These are phyloP conservation scores for Abrostola triplasia DNA, from an alignment of 2,888 invertebrate species.

Conservation along the genomic window DNA sequence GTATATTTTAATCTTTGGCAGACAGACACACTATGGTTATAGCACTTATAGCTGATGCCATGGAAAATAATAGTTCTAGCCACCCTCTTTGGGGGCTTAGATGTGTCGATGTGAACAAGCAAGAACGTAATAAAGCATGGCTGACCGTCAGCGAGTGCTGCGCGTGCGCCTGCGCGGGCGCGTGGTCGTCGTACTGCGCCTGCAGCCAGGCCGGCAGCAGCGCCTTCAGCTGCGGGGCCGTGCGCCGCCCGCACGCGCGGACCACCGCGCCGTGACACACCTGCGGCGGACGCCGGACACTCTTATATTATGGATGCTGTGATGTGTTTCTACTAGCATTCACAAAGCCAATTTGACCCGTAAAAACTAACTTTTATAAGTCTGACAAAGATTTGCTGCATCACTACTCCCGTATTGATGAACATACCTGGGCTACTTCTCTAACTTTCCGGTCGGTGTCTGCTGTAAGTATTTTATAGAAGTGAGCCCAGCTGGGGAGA, in stretches of 20 bases:
- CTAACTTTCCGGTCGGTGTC: slow-evolving; percentile 95
- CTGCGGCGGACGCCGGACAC: no score
- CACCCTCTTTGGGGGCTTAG: no score
- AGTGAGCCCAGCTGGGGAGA: slow-evolving; percentile 94
- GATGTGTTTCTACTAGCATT: neutral
- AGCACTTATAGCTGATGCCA: no score
- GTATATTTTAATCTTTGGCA: no score
- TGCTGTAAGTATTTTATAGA: slow-evolving; percentile 92
- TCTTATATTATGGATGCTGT: no score
- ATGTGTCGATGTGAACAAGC: neutral
- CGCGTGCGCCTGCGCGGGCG: slow-evolving; percentile 89
- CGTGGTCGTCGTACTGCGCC: slow-evolving; percentile 95
- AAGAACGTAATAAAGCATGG: neutral
- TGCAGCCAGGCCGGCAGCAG: slow-evolving; percentile 95
- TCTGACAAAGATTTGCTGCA: no score
- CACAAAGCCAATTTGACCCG: neutral
- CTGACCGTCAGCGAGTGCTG: slow-evolving; percentile 60
- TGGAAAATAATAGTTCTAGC: no score
- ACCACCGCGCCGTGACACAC: slow-evolving; percentile 92
- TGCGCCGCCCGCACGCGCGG: slow-evolving; percentile 90
- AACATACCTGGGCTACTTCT: slow-evolving; percentile 90
- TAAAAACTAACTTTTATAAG: no score
- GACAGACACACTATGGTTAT: no score
- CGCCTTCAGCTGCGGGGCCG: slow-evolving; percentile 93
- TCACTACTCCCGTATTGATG: no score